Conservation (phyloP, 2,113 vertebrate genomes). For the Anguilla rostrata region DNA sequence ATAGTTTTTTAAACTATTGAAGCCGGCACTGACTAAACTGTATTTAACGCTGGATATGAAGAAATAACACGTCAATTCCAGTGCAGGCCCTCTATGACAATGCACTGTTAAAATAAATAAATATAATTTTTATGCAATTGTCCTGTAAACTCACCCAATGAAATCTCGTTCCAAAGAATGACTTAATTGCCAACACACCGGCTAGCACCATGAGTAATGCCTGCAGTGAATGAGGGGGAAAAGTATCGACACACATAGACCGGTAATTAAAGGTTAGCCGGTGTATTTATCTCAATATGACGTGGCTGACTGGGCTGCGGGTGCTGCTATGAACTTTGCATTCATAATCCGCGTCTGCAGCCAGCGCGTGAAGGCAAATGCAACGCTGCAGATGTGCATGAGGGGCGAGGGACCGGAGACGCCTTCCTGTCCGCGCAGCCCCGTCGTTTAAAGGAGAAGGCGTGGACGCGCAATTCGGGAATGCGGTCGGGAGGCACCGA, state of each 20-base stretch:
- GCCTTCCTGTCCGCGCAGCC: not conserved
- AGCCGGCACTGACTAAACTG: not conserved
- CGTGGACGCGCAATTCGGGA: no score
- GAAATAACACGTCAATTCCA: not conserved
- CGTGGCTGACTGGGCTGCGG: constrained; percentile 2
- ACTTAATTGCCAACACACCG: not conserved
- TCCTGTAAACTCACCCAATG: not conserved
- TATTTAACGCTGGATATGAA: not conserved
- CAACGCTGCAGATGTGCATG: not conserved
- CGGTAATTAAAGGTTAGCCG: constrained; percentile 13
- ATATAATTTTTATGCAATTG: no score
- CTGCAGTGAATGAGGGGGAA: not conserved
- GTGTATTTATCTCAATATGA: constrained; percentile 19
- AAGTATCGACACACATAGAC: constrained; percentile 9
- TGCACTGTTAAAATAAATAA: not conserved
- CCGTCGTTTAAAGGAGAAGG: no score
- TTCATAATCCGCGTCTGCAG: not conserved
- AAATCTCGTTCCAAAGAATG: not conserved
- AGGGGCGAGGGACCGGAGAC: not conserved
- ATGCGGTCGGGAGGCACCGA: not conserved
- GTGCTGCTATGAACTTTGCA: not conserved
- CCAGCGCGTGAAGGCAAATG: not conserved
- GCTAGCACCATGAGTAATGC: not conserved
- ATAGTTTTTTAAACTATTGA: not conserved
- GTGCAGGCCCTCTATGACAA: not conserved